Base-by-base conservation (phyloP, 2,113 vertebrate genomes). In the Sterna hirundo region DNA sequence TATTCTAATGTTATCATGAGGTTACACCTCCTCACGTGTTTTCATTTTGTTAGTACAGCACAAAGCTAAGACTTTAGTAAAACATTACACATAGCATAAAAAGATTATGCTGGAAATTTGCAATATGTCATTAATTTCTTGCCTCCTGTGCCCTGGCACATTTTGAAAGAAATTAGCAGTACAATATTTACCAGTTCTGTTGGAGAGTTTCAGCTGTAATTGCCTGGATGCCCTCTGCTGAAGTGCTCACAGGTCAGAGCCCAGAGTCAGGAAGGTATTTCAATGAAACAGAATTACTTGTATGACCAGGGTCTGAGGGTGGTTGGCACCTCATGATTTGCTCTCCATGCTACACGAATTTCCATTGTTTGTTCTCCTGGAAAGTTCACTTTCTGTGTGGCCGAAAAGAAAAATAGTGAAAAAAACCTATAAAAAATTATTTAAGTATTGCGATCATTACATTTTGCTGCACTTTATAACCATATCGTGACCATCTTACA, bases 111-210 rank as follows among this genome's bases (percentile, higher is more conserved):
- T 76, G 61, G 58, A 91, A 85, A 77, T 85, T 49, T 87, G 58
- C 49, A 90, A 49, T 83, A 80, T 42, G 74, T 80, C 57, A 76
- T 87, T 85, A 55, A 80, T 94, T 89, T 95, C 25, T 93, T 85
- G 9, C 49, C 38, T 90, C 21, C 49, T 79, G 27, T 87, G 58
- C 36, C 66, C 62, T 96, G 87, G 78, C 74, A 87, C 40, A 61
- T 72, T 87, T 87, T 61, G 69, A 90, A 96, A 87, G 69, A 57
- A 91, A 82, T 69, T 82, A 87, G 22, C 16, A 64, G 36, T 21
- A 75, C 42, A 55, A 19, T 91, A 84, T 79, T 96, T 82, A 29
- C 91, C 52, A 18, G n/a, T 75, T 91, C 64, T 84, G 40, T 87
- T 87, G 52, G 29, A 79, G n/a, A 69, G 15, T 60, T 95, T 91